Conservation (phyloP, 64 coral and sea anemone species). For the Astreopora myriophthalma region DNA sequence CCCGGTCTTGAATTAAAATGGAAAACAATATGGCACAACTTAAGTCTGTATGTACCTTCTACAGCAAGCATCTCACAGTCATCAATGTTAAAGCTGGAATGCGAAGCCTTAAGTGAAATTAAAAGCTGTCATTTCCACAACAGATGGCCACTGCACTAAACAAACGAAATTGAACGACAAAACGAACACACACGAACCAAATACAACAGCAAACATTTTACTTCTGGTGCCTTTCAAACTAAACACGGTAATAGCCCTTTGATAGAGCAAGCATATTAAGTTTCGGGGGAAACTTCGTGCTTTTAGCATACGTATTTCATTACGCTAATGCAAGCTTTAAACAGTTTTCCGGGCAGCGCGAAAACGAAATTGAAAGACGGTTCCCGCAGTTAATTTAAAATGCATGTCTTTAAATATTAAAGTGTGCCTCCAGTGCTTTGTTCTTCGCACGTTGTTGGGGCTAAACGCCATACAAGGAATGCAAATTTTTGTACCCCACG, state of each 20-base stretch:
- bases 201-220: not conserved
- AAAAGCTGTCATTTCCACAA: constrained; percentile 5
- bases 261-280: not conserved
- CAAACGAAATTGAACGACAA: constrained; percentile 39
- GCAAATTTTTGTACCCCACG: not conserved
- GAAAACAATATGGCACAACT: not conserved
- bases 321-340: constrained; percentile 1
- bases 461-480: not conserved
- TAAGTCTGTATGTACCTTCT: not conserved
- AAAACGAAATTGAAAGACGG: not conserved
- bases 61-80: not conserved
- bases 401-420: not conserved
- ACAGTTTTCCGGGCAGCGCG: not conserved
- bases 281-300: not conserved
- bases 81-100: not conserved
- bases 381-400: not conserved
- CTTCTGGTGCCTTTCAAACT: not conserved
- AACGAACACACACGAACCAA: constrained; percentile 18
- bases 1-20: not conserved
- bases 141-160: constrained; percentile 24
- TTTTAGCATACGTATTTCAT: constrained; percentile 30
- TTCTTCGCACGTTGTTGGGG: not conserved
- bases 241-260: not conserved
- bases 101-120: not conserved
- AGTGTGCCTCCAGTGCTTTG: not conserved